These are phyloP conservation scores for Microctonus brassicae DNA, from an alignment of 2,888 invertebrate genomes.

Conservation along the genomic window DNA sequence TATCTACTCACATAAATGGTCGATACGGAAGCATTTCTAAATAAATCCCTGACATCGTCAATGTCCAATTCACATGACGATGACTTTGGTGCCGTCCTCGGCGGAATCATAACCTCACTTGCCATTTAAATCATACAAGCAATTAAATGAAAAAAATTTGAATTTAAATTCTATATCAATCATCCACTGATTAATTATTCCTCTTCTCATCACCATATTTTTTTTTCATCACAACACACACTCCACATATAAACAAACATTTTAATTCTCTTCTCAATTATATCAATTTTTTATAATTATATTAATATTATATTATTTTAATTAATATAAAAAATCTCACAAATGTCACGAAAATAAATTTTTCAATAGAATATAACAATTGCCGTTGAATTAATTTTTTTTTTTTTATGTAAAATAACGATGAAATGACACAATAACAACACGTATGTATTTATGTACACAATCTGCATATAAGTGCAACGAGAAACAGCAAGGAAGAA, in stretches of 20 bases:
- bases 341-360: no score
- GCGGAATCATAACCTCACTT: slow-evolving; percentile 64
- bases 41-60: slow-evolving; percentile 67
- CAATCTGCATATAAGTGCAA: slow-evolving; percentile 12
- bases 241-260: not conserved
- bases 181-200: slow-evolving; percentile 7
- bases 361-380: no score
- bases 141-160: not conserved
- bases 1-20: slow-evolving; percentile 65
- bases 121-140: slow-evolving; percentile 49
- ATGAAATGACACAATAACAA: no score
- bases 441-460: no score
- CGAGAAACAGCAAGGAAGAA: slow-evolving; percentile 53
- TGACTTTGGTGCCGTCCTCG: slow-evolving; percentile 62
- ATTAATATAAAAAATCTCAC: no score
- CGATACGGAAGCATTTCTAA: slow-evolving; percentile 65
- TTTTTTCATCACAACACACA: slow-evolving; percentile 12
- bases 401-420: no score
- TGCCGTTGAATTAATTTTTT: no score
- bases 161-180: slow-evolving; percentile 2
- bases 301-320: no score
- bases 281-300: no score
- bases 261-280: no score
- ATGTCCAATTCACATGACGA: slow-evolving; percentile 61
- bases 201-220: not conserved